Evolutionary conservation across 2,113 vertebrate species (phyloP).

Genomic region (Malurus melanocephalus): DNA sequence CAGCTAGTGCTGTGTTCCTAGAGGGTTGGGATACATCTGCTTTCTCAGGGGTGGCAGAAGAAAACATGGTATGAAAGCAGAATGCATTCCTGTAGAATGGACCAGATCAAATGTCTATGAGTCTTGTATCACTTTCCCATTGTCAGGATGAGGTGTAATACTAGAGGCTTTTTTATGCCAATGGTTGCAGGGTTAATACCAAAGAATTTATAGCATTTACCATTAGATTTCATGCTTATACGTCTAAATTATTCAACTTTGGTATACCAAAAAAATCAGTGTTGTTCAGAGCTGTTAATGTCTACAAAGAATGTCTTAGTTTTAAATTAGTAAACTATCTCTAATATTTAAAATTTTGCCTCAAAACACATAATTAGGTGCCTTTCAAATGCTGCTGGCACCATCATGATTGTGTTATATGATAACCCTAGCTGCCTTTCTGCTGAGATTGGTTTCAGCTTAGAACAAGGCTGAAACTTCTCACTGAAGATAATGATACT

Average conservation of each 20-base stretch:
- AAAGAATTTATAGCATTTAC: not conserved
- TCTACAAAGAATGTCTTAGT: not conserved
- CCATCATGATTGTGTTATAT: not conserved
- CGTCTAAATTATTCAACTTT: not conserved
- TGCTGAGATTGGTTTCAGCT: not conserved
- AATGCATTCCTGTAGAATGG: not conserved
- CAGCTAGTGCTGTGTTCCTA: not conserved
- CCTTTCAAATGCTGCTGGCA: not conserved
- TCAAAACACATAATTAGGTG: not conserved
- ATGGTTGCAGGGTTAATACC: not conserved
- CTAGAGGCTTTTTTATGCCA: not conserved
- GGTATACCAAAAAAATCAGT: not conserved
- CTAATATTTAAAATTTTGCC: not conserved
- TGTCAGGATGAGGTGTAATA: not conserved
- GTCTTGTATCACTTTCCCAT: not conserved
- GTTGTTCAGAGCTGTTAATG: not conserved
- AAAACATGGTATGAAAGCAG: not conserved
- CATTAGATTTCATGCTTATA: not conserved
- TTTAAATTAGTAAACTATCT: not conserved
- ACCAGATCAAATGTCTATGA: not conserved
- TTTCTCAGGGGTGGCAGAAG: not conserved
- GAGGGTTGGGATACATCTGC: not conserved
- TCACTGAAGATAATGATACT: not conserved
- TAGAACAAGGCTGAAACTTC: not conserved
- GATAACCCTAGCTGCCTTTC: not conserved